phyloP scores from a whole-genome alignment of 2,888 invertebrate genomes.

The Amblyjoppa proteus region DNA sequence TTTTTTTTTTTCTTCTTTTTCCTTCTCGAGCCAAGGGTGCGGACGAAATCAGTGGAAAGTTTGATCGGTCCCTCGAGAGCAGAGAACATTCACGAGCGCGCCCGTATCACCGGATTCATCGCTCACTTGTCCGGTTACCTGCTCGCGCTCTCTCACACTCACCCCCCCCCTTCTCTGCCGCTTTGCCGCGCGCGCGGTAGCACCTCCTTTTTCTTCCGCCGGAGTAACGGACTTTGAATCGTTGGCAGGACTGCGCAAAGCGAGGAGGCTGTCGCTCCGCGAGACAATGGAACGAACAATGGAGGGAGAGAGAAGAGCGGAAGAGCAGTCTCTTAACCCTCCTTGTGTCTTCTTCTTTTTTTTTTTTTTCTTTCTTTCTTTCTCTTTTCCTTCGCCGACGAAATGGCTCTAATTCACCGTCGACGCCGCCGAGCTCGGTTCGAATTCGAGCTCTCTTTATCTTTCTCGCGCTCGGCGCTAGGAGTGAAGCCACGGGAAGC shows the following conservation, averaged over 20 bases:
- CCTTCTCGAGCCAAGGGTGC: background rate
- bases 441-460: constrained; percentile 17
- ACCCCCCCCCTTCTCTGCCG: constrained; percentile 15
- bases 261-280: constrained; percentile 27
- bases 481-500: constrained; percentile 50
- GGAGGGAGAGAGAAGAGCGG: constrained; percentile 43
- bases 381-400: constrained; percentile 58
- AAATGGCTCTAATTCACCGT: constrained; percentile 39
- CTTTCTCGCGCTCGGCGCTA: constrained; percentile 21
- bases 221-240: constrained; percentile 64
- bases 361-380: background rate
- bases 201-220: constrained; percentile 43
- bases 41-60: constrained; percentile 1
- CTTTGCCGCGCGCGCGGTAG: constrained; percentile 27
- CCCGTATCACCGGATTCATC: constrained; percentile 47
- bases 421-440: background rate
- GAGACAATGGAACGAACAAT: constrained; percentile 50
- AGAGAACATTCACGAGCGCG: constrained; percentile 31
- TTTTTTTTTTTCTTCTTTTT: background rate
- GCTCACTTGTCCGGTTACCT: constrained; percentile 31
- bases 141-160: background rate
- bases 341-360: background rate
- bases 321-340: constrained; percentile 32
- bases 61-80: constrained; percentile 24
- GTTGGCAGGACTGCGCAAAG: constrained; percentile 40